Percentiles rank a stretch among this genome's conserved stretches.
Evolutionary conservation across 1,140 invertebrate species (phyloP).

Genomic region (Habropoda laboriosa): DNA sequence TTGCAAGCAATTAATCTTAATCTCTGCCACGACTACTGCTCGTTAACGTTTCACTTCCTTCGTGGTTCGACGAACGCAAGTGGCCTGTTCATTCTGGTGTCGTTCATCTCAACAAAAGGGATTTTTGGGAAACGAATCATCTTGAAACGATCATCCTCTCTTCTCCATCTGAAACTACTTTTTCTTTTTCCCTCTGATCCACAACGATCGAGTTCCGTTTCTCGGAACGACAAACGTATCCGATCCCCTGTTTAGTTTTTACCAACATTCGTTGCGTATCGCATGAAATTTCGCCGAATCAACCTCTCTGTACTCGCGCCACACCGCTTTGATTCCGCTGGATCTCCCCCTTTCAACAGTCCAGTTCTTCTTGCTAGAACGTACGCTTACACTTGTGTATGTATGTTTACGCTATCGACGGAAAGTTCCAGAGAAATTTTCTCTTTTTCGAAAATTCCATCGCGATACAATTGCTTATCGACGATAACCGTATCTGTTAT

Average conservation of each 20-base stretch:
- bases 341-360: neutral
- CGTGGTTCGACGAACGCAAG: slow-evolving; percentile 1
- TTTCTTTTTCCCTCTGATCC: slow-evolving; percentile 15
- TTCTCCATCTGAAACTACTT: neutral
- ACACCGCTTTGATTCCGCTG: neutral
- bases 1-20: slow-evolving; percentile 43
- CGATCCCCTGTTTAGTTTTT: slow-evolving; percentile 48
- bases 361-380: neutral
- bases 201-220: slow-evolving; percentile 20
- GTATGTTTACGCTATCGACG: too few relatives aligned
- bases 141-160: too few relatives aligned
- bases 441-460: too few relatives aligned
- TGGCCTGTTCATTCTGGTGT: neutral
- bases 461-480: too few relatives aligned
- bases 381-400: too few relatives aligned
- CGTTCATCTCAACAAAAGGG: neutral
- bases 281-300: slow-evolving; percentile 54
- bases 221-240: slow-evolving; percentile 48
- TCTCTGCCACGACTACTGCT: slow-evolving; percentile 7
- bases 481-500: too few relatives aligned
- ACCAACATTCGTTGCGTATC: slow-evolving; percentile 61
- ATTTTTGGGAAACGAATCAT: slow-evolving; percentile 12
- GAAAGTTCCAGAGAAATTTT: too few relatives aligned
- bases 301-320: neutral
- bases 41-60: slow-evolving; percentile 38